These are phyloP conservation scores for Acanthopagrus latus DNA, from an alignment of 2,797 vertebrate genomes.

Conservation along the genomic window DNA sequence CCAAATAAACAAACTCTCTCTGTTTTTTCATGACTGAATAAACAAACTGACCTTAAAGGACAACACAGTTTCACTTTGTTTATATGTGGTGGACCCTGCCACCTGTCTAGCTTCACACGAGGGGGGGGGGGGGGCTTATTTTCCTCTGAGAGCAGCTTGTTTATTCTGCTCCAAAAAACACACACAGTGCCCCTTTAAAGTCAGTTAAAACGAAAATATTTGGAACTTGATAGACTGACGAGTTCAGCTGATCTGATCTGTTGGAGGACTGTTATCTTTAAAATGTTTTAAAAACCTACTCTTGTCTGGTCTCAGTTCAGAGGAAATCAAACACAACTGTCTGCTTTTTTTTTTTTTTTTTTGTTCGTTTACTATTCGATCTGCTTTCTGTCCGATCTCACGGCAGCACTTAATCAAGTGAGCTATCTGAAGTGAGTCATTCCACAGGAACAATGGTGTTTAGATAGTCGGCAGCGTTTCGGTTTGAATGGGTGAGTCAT, in stretches of 20 bases:
- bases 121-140: too few species aligned
- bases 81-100: too few species aligned
- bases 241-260: not conserved
- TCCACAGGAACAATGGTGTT: conserved; percentile 37
- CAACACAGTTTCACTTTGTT: too few species aligned
- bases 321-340: not conserved
- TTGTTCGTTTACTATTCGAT: not conserved
- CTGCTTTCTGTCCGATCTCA: conserved; percentile 13
- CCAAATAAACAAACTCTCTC: too few species aligned
- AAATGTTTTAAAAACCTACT: too few species aligned
- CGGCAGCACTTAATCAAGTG: conserved; percentile 23
- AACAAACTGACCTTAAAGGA: too few species aligned
- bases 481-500: conserved; percentile 59
- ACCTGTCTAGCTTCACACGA: too few species aligned
- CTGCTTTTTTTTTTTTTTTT: conserved; percentile 23
- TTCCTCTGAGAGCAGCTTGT: too few species aligned
- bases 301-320: not conserved
- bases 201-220: not conserved
- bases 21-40: too few species aligned
- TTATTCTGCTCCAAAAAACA: too few species aligned
- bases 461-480: conserved; percentile 22
- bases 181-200: not conserved
- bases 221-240: too few species aligned
- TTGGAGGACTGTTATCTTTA: too few species aligned
- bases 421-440: conserved; percentile 33